phyloP scores from a whole-genome alignment of 30 jellyfish, hydroid and myxozoan genomes.

The Turritopsis dohrnii region DNA sequence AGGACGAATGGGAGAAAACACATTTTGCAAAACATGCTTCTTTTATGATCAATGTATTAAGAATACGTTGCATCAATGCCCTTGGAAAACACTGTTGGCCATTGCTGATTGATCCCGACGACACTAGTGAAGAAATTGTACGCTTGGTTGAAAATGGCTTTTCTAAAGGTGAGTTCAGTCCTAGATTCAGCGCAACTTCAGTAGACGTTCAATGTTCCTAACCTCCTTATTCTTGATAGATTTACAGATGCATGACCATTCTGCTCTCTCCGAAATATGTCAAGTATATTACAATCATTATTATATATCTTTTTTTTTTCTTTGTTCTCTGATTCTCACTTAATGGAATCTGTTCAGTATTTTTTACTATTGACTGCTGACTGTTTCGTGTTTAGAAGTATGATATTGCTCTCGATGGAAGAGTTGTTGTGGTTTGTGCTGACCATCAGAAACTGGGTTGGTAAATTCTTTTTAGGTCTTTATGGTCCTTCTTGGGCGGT shows the following conservation, averaged over 20 bases:
- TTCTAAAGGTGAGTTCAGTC: not conserved
- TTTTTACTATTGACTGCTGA: no score
- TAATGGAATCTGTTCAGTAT: no score
- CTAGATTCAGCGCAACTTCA: no score
- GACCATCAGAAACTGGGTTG: slow-evolving; percentile 34
- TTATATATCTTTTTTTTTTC: not conserved
- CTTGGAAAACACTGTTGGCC: slow-evolving; percentile 77
- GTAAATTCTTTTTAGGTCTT: not conserved
- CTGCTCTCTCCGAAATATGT: not conserved
- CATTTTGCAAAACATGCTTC: slow-evolving; percentile 18
- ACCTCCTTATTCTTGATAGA: no score
- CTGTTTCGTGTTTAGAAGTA: not conserved
- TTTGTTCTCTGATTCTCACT: not conserved
- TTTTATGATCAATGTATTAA: slow-evolving; percentile 24
- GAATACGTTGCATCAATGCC: slow-evolving; percentile 34
- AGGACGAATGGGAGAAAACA: slow-evolving; percentile 44
- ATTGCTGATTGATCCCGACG: slow-evolving; percentile 47
- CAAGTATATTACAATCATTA: not conserved
- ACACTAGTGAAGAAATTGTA: slow-evolving; percentile 25
- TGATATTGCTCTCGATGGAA: not conserved
- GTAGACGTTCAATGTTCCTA: no score
- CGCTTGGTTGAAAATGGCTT: slow-evolving; percentile 45
- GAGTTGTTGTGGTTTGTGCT: slow-evolving; percentile 35
- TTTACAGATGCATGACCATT: not conserved
- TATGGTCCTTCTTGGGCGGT: not conserved